Percentiles rank a stretch among this genome's conserved stretches.
These are phyloP conservation scores for pig (Sus scrofa) DNA, from an alignment of 2,113 vertebrate species.

Conservation along the genomic window T2T-Sscrofa CM000817.6:172580001-172580500, in stretches of 20 bases:
- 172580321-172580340: not conserved
- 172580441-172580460: not conserved
- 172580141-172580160: constrained; percentile 7
- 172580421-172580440: not conserved
- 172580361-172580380: not conserved
- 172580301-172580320: not conserved
- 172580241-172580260: not conserved
- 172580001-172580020: too few relatives aligned
- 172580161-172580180: not conserved
- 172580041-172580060: not conserved
- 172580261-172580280: not conserved
- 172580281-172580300: not conserved
- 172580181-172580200: not conserved
- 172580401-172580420: not conserved
- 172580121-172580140: not conserved
- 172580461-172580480: not conserved
- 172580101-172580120: not conserved
- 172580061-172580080: not conserved
- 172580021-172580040: not conserved
- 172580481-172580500: not conserved
- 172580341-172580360: not conserved
- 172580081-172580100: not conserved
- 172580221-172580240: not conserved
- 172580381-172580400: not conserved
- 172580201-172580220: not conserved